Percentiles rank a stretch among this genome's conserved stretches.
These are phyloP conservation scores for Drosophila koepferae DNA, from an alignment of 2,888 invertebrate genomes.

Conservation along the genomic window DNA sequence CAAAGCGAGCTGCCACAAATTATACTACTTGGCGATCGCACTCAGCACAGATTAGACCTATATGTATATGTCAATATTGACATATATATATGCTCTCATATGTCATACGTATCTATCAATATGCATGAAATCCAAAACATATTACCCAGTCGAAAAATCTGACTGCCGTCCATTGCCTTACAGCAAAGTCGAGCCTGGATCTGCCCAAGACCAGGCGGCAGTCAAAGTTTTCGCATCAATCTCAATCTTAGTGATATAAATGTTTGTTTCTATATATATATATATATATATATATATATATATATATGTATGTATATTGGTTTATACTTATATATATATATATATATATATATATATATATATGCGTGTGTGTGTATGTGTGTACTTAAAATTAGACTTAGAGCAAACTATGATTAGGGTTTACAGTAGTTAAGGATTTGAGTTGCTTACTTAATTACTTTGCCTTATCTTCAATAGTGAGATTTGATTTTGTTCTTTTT, in stretches of 20 bases:
- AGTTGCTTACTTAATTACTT: constrained; percentile 33
- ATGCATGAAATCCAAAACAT: constrained; percentile 64
- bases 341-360: background rate
- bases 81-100: background rate
- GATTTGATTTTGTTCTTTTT: constrained; percentile 27
- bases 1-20: constrained; percentile 43
- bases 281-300: background rate
- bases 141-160: constrained; percentile 31
- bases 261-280: background rate
- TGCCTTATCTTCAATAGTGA: constrained; percentile 36
- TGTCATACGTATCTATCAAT: background rate
- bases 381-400: background rate
- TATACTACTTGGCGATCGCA: constrained; percentile 17
- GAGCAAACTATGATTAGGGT: background rate
- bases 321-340: background rate
- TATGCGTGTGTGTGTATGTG: background rate
- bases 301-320: background rate
- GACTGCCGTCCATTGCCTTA: constrained; percentile 7
- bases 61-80: background rate
- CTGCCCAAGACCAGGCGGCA: constrained; percentile 8
- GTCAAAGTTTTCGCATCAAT: constrained; percentile 26
- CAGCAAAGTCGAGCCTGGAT: constrained; percentile 34
- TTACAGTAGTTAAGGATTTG: constrained; percentile 18
- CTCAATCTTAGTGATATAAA: background rate
- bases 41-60: background rate